phyloP scores from a whole-genome alignment of 2,888 invertebrate species.

The Strigamia transsilvanica region DNA sequence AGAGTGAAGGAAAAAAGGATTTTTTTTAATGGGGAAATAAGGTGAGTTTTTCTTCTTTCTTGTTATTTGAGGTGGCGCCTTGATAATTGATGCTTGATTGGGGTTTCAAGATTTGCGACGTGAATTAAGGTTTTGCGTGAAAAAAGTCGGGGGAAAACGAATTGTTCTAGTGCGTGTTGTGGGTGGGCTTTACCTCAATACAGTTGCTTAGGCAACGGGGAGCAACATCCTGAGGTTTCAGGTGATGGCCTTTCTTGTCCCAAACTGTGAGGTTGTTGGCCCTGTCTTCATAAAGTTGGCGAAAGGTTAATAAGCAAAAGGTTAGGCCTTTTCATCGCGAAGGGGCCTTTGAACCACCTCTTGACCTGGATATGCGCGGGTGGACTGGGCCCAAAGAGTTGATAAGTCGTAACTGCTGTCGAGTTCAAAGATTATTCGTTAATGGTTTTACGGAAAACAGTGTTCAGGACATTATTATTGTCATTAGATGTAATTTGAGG shows the following conservation, averaged over 20 bases:
- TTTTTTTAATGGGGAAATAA: background rate
- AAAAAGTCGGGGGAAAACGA: background rate
- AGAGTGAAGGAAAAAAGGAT: conserved; percentile 10
- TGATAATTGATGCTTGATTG: conserved; percentile 26
- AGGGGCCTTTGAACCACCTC: conserved; percentile 36
- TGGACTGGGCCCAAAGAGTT: conserved; percentile 15
- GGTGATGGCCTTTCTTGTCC: conserved; percentile 49
- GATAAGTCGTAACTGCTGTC: conserved; percentile 1
- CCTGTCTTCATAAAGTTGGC: conserved; percentile 45
- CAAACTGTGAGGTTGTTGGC: conserved; percentile 37
- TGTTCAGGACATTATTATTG: conserved; percentile 7
- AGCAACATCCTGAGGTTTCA: conserved; percentile 47
- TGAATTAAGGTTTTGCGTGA: conserved; percentile 25
- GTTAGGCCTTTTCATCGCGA: conserved; percentile 33
- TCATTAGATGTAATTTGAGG: background rate
- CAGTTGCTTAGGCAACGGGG: conserved; percentile 27
- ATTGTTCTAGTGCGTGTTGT: conserved; percentile 20
- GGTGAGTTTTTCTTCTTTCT: background rate
- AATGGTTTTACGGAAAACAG: background rate
- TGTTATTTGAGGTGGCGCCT: background rate
- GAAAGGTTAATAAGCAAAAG: conserved; percentile 49
- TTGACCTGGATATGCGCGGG: conserved; percentile 36
- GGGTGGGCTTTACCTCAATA: conserved; percentile 32
- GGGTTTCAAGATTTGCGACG: conserved; percentile 36
- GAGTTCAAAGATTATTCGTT: conserved; percentile 43